Conservation (phyloP, 2,113 vertebrate species). For the Tinamus guttatus region DNA sequence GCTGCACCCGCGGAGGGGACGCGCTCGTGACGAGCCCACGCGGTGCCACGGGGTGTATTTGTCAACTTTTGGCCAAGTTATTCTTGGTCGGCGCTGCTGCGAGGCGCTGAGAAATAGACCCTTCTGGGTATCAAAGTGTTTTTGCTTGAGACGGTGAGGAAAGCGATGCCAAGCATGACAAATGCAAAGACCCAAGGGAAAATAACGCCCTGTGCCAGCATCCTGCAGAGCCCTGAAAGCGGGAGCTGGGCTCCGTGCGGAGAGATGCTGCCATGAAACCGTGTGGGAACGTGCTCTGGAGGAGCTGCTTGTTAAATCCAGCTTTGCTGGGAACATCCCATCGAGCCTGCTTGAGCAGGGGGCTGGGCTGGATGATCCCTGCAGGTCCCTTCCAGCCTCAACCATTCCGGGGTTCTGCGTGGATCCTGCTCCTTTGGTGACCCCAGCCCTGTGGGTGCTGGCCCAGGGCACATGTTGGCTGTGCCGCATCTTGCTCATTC, state of each 20-base stretch:
- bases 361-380: too few species aligned
- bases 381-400: too few species aligned
- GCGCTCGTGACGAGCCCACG: accelerated
- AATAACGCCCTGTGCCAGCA: accelerated
- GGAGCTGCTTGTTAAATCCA: not conserved
- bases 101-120: slow-evolving; percentile 17
- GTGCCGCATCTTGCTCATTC: too few species aligned
- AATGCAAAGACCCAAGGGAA: not conserved
- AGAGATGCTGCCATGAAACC: not conserved
- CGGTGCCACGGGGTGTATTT: not conserved
- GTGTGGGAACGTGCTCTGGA: accelerated
- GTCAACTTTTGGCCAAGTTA: not conserved
- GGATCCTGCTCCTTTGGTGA: too few species aligned
- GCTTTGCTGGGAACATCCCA: accelerated
- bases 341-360: too few species aligned
- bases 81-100: not conserved
- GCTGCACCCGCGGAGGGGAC: not conserved
- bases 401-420: too few species aligned
- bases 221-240: not conserved
- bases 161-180: not conserved
- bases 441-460: not conserved
- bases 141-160: not conserved
- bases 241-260: not conserved
- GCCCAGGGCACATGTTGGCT: accelerated
- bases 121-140: not conserved